Percentiles rank a stretch among this genome's conserved stretches.
Conservation (phyloP, 2,888 invertebrate genomes). For the Eupithecia tripunctaria region DNA sequence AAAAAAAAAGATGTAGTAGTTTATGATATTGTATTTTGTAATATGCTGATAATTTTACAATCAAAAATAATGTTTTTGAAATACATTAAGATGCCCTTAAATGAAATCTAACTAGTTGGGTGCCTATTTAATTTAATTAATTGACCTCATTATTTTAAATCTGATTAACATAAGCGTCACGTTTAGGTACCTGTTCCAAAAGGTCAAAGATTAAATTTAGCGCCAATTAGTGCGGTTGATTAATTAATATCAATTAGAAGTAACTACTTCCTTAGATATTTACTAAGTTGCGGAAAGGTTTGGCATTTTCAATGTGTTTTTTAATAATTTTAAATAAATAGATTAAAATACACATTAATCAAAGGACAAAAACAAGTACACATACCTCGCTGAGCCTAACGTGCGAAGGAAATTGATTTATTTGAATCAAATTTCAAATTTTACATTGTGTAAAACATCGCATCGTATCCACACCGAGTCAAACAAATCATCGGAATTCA, state of each 20-base stretch:
- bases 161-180: conserved; percentile 31
- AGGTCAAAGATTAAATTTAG: conserved; percentile 39
- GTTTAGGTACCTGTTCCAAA: conserved; percentile 32
- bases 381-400: too few species aligned
- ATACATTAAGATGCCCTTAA: background rate
- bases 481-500: background rate
- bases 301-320: background rate
- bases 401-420: background rate
- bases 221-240: conserved; percentile 37
- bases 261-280: conserved; percentile 35
- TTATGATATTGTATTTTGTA: background rate
- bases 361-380: too few species aligned
- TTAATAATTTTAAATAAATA: background rate
- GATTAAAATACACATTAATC: too few species aligned
- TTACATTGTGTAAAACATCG: too few species aligned
- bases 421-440: background rate
- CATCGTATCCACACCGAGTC: background rate
- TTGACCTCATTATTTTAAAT: conserved; percentile 24
- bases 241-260: conserved; percentile 25
- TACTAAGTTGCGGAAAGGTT: conserved; percentile 19
- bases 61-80: background rate
- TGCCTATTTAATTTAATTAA: conserved; percentile 9
- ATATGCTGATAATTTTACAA: background rate
- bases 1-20: background rate
- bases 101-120: background rate